These are phyloP conservation scores for Dasysyrphus tricinctus DNA, from an alignment of 2,888 invertebrate species.

Conservation along the genomic window DNA sequence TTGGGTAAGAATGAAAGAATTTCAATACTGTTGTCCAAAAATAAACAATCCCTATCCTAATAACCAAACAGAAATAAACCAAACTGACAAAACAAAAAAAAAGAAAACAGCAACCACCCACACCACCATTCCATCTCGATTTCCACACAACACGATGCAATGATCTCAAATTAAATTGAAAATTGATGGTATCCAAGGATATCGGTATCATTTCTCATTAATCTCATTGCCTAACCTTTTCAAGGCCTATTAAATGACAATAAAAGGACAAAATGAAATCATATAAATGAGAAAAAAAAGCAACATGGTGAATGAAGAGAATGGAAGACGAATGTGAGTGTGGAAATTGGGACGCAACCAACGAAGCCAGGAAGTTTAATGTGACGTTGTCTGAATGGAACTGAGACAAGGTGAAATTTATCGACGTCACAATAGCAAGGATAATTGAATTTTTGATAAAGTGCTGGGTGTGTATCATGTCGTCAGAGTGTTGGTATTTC, in stretches of 20 bases:
- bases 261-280: conserved; percentile 39
- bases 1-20: not conserved
- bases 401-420: conserved; percentile 71
- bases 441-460: conserved; percentile 75
- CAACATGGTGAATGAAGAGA: not conserved
- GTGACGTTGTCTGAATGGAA: conserved; percentile 61
- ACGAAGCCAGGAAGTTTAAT: conserved; percentile 34
- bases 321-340: conserved; percentile 36
- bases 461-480: conserved; percentile 35
- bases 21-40: conserved; percentile 45
- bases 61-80: conserved; percentile 27
- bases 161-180: conserved; percentile 74
- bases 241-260: conserved; percentile 68
- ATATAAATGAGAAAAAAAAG: conserved; percentile 20
- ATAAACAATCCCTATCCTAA: conserved; percentile 31
- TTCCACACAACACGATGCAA: not conserved
- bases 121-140: not conserved
- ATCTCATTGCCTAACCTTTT: conserved; percentile 69
- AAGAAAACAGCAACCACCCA: not conserved
- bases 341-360: not conserved
- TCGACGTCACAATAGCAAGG: conserved; percentile 70
- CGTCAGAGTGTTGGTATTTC: conserved; percentile 15
- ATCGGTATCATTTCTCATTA: conserved; percentile 76
- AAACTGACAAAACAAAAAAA: conserved; percentile 28
- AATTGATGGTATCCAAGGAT: conserved; percentile 75